Evolutionary conservation across 2,797 vertebrate species (phyloP), one percentile per base, ranked within the genome.

Genomic region (Eptatretus atami): DNA sequence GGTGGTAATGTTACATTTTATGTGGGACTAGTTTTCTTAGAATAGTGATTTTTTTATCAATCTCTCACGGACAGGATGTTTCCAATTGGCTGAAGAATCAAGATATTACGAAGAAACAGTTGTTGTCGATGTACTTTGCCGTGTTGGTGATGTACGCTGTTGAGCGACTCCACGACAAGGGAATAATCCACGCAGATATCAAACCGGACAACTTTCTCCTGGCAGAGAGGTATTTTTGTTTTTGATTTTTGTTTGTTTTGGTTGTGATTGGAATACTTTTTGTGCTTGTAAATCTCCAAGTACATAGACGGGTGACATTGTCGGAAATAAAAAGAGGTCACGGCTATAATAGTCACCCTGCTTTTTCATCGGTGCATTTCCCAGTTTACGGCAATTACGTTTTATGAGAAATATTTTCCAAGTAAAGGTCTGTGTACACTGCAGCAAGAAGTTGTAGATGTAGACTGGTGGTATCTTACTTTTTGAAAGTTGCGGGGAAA

Each of bases 171-270:
- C 88, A 96, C 66, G 15, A 53, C 66, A 71, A 76, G 65, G 66
- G 65, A 24, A 73, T 98, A 69, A 69, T 98, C 71, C 90, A 98
- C 4, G 87, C 82, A 6, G 88, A 98, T 74, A 74, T 98, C 71
- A 98, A 98, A 44, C 90, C 90, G 0, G 88, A 98, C 75, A 98
- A 98, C 67, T 85, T 95, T 74, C 72, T 90, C 61, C 74, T 98
- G 12, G 82, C 83, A 24, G 77, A 82, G 69, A 81, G 79, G 90
- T 79, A 69, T 72, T 73, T 71, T 12, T 60, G 15, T 11, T 3
- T 6, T 19, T 57, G 57, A 53, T n/a, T 31, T 19, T 53, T 14
- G 9, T 12, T 14, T 64, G 24, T 15, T 6, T 14, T 15, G 2
- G 24, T 3, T 64, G 15, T 67, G 52, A 52, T 67, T 60, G 67